Evolutionary conservation across 1,140 invertebrate species (phyloP), one percentile per base, ranked within the genome.

Genomic region (Hypsibius dujardini): DNA sequence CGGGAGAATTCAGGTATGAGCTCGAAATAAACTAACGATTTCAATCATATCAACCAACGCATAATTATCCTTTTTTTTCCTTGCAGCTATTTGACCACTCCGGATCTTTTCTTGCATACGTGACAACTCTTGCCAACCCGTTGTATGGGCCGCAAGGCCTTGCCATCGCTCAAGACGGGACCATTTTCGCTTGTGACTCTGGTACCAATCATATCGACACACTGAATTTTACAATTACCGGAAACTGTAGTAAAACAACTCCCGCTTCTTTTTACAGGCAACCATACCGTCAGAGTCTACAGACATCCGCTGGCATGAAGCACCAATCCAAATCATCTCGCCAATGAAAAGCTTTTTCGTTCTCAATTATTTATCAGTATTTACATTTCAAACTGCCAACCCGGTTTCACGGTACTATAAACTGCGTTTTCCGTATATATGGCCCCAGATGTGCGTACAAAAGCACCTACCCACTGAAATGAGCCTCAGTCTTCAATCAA

Each of bases 81-180:
- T 74, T 77, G 40, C 77, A 84, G 83, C 80, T 84, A 12, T 85
- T 85, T 76, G 83, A 85, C 74, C 78, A 77, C 69, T 78, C 79
- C 75, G 84, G 83, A 2, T 83, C 82, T 3, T 85, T 84, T 75
- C 74, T 84, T 60, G 81, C 81, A 1, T 83, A 79, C 72, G 81
- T 85, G 45, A 83, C 83, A 75, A 83, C 82, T 15, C 75, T 79
- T 40, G 81, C 79, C 1, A 83, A 83, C 73, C 82, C 83, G 1
- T 75, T 85, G 47, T 85, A 84, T 75, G 84, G 84, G 7, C 84
- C 84, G 1, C 84, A 85, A 75, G 84, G 83, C 14, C 74, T 85
- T 15, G 77, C 80, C 1, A 76, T 84, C 2, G 69, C 12, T 14
- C 47, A 71, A 3, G 46, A 56, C 28, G 71, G 62, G 45, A 7